These are phyloP conservation scores for Acestrorhynchus altus DNA, from an alignment of 2,797 vertebrate species.

Conservation along the genomic window DNA sequence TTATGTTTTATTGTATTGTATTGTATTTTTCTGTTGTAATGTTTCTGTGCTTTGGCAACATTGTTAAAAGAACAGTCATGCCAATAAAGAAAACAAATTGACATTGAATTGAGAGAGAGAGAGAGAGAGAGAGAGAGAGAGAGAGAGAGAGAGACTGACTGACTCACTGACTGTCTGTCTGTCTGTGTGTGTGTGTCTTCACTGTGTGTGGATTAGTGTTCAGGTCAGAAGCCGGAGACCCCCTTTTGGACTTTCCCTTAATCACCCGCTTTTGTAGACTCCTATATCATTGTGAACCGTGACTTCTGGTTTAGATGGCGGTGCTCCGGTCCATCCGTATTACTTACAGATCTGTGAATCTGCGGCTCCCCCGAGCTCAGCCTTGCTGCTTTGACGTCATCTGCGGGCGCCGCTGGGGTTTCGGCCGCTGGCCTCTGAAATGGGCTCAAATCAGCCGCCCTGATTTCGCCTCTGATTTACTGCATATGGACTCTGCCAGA, in stretches of 20 bases:
- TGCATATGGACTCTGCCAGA: conserved; percentile 60
- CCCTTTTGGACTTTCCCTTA: background rate
- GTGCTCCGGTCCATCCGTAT: background rate
- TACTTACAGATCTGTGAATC: background rate
- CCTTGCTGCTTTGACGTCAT: conserved; percentile 74
- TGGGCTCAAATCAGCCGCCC: conserved; percentile 79
- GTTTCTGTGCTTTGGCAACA: too few relatives aligned
- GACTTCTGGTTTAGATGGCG: too few relatives aligned
- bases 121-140: too few relatives aligned
- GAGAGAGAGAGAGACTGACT: too few relatives aligned
- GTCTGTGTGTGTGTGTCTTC: too few relatives aligned
- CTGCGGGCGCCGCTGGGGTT: conserved; percentile 72
- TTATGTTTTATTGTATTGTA: too few relatives aligned
- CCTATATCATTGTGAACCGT: background rate
- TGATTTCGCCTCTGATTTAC: conserved; percentile 70
- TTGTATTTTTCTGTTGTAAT: too few relatives aligned
- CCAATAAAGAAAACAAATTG: too few relatives aligned
- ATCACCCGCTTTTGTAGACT: background rate
- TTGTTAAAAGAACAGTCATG: too few relatives aligned
- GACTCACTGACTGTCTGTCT: too few relatives aligned
- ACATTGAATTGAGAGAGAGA: too few relatives aligned
- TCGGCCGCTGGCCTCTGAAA: conserved; percentile 78
- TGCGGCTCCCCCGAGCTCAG: background rate
- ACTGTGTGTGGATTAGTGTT: background rate
- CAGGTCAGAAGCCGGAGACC: background rate